These are phyloP conservation scores for Trematomus bernacchii DNA, from an alignment of 2,797 vertebrate species.

Conservation along the genomic window DNA sequence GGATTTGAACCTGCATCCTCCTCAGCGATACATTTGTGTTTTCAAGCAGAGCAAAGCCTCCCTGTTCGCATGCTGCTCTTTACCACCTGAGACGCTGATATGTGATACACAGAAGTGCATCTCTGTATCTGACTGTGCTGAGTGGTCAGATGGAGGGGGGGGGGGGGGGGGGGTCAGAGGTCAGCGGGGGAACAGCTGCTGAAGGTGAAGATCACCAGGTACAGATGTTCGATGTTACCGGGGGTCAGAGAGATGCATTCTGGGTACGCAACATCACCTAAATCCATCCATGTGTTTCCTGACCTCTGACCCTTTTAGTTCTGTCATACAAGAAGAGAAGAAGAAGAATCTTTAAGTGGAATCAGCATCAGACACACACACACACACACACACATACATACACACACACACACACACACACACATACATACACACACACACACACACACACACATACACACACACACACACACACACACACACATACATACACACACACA, in stretches of 20 bases:
- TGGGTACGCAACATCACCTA: slow-evolving; percentile 69
- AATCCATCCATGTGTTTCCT: slow-evolving; percentile 73
- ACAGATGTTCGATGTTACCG: slow-evolving; percentile 83
- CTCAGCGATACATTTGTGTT: no score
- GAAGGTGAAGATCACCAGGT: slow-evolving; percentile 76
- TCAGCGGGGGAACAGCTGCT: slow-evolving; percentile 73
- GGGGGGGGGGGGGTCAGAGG: slow-evolving; percentile 65
- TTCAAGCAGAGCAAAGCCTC: no score
- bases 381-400: background rate
- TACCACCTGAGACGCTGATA: slow-evolving; percentile 32
- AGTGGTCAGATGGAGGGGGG: slow-evolving; percentile 65
- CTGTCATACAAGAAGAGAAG: slow-evolving; percentile 39
- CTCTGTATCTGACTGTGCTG: slow-evolving; percentile 17
- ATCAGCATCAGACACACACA: slow-evolving; percentile 50
- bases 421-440: no score
- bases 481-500: no score
- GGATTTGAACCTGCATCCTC: no score
- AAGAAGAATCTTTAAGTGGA: slow-evolving; percentile 35
- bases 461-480: no score
- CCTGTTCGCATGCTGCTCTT: slow-evolving; percentile 45
- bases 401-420: no score
- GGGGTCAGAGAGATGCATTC: slow-evolving; percentile 77
- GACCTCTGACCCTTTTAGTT: slow-evolving; percentile 64
- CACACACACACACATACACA: no score
- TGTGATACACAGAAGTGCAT: slow-evolving; percentile 53